Evolutionary conservation across 2,113 vertebrate genomes (phyloP), one percentile per base, ranked within the genome.

Genomic region (Alaudala cheleensis): DNA sequence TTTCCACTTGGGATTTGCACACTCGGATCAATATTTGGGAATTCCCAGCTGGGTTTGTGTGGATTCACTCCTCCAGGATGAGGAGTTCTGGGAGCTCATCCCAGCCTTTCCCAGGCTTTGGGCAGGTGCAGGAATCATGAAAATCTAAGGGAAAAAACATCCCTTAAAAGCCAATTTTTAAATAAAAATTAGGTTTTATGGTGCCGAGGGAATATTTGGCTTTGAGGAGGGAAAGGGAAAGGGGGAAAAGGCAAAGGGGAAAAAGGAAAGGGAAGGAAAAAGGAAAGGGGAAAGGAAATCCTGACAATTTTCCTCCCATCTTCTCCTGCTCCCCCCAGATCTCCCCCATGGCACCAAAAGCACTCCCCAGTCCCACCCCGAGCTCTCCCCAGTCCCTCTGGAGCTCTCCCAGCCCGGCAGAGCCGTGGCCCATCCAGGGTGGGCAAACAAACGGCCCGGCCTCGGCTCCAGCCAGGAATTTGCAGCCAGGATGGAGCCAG

Each of bases 401-500:
- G 25, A 18, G 7, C 58, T 6, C 6, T 28, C 58, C 58, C 58
- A 37, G n/a, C 28, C 16, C 42, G 42, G 6, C 44, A 45, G 44
- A 45, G 19, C 44, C 44, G 44, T 5, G n/a, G 28, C 50, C 69
- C 69, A 22, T 34, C 42, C 54, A 19, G 86, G 96, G 88, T 92
- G 79, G 96, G 95, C 97, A 97, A 93, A 95, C 95, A 87, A 96
- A 95, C 57, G 12, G 72, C 94, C 50, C 73, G 64, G 96, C 96
- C 93, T 14, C 50, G 97, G 97, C 97, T 98, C 96, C 96, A 25
- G 94, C 45, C 8, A 72, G 97, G 96, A 95, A 92, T 98, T 96
- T 92, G 56, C 97, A 98, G 97, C 96, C 97, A 57, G 95, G 15
- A 88, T 33, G 97, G 97, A 98, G 97, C 97, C 97, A 97, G 97